phyloP scores from a whole-genome alignment of 2,797 vertebrate species.

The Pempheris klunzingeri region DNA sequence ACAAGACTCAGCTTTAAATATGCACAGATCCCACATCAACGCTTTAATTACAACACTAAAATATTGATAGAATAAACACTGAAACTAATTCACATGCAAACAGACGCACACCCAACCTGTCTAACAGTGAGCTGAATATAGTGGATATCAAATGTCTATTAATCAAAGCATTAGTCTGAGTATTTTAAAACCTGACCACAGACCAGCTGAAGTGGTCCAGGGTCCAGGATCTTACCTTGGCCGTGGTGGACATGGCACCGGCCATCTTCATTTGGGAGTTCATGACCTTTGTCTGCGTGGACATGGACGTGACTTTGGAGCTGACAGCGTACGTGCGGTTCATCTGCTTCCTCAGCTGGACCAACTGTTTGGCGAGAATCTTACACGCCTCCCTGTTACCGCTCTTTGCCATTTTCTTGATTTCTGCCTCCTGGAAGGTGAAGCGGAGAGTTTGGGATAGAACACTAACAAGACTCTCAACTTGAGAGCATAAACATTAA shows the following conservation, averaged over 20 bases:
- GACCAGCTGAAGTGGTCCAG: background rate
- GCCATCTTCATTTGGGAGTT: slow-evolving; percentile 99
- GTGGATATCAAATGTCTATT: background rate
- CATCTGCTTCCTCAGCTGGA: slow-evolving; percentile 96
- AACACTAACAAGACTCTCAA: background rate
- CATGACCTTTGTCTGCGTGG: slow-evolving; percentile 96
- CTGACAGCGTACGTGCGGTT: slow-evolving; percentile 97
- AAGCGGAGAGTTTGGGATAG: background rate
- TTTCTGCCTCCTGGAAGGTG: slow-evolving; percentile 93
- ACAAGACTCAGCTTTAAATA: slow-evolving; percentile 44
- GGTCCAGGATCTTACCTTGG: slow-evolving; percentile 87
- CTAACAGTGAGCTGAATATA: background rate
- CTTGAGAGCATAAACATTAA: too few species aligned
- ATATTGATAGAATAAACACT: slow-evolving; percentile 38
- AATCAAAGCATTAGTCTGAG: background rate
- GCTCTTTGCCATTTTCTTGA: slow-evolving; percentile 98
- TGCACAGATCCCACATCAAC: slow-evolving; percentile 52
- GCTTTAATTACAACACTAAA: slow-evolving; percentile 51
- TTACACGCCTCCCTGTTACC: slow-evolving; percentile 97
- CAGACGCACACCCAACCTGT: background rate
- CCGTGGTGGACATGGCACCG: slow-evolving; percentile 95
- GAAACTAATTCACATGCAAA: slow-evolving; percentile 36
- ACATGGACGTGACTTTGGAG: slow-evolving; percentile 99
- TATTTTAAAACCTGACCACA: background rate
- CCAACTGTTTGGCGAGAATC: slow-evolving; percentile 96